A percentile compares a stretch with the other conserved stretches of the same genome.
These are phyloP conservation scores for Falco cherrug DNA, from an alignment of 2,797 vertebrate genomes.

Conservation along the genomic window DNA sequence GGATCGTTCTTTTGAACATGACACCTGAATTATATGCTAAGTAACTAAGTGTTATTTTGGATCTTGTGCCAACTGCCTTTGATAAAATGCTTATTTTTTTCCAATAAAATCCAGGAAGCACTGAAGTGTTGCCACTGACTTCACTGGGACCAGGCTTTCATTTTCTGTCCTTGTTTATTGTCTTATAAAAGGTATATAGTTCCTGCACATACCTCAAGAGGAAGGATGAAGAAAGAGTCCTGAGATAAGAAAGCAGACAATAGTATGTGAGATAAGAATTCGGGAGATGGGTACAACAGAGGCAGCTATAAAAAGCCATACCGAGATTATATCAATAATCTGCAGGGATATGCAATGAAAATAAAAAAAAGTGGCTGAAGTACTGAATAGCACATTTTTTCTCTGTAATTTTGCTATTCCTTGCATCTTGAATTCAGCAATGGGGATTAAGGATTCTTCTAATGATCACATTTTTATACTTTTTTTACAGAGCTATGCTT, in stretches of 20 bases:
- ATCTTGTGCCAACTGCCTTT: background rate
- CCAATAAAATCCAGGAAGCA: background rate
- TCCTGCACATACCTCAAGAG: background rate
- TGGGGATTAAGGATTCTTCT: background rate
- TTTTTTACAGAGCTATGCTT: background rate
- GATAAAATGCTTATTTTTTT: background rate
- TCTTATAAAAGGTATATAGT: constrained; percentile 5
- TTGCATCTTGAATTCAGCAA: background rate
- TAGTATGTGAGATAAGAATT: constrained; percentile 50
- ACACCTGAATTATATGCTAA: background rate
- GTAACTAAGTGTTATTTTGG: background rate
- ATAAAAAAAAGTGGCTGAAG: background rate
- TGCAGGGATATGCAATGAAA: background rate
- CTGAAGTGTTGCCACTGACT: background rate
- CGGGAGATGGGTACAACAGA: background rate
- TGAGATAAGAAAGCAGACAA: constrained; percentile 58
- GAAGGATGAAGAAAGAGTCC: constrained; percentile 3
- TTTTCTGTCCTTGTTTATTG: constrained; percentile 20
- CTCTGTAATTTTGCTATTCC: background rate
- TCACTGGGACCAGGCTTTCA: background rate
- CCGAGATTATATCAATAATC: constrained; percentile 2
- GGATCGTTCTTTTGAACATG: background rate
- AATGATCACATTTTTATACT: background rate
- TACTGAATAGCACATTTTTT: background rate
- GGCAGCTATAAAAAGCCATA: background rate